These are phyloP conservation scores for Thunnus thynnus DNA, from an alignment of 2,113 vertebrate genomes.

Conservation along the genomic window DNA sequence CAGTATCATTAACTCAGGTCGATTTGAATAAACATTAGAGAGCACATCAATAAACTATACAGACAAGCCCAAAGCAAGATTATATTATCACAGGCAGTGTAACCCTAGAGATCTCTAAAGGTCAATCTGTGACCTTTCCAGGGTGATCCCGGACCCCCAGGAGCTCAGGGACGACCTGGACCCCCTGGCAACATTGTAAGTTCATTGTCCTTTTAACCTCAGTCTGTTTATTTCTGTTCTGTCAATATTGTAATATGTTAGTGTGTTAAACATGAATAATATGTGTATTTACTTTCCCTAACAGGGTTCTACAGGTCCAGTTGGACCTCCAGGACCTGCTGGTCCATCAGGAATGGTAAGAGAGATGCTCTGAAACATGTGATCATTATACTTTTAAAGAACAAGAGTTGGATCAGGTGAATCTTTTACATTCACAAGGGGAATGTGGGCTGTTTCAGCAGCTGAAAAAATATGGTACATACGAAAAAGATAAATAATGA, in stretches of 20 bases:
- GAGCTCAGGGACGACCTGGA: slow-evolving; percentile 91
- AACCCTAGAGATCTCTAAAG: not conserved
- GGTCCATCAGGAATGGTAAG: slow-evolving; percentile 91
- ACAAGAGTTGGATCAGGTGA: not conserved
- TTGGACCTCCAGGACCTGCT: slow-evolving; percentile 90
- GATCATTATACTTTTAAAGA: not conserved
- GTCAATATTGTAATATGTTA: not conserved
- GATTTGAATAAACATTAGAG: not conserved
- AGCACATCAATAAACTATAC: not conserved
- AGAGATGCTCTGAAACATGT: slow-evolving; percentile 25
- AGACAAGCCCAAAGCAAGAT: not conserved
- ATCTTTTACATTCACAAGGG: not conserved
- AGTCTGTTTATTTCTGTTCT: not conserved
- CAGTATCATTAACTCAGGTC: not conserved
- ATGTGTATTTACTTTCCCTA: slow-evolving; percentile 29
- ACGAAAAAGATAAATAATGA: not conserved
- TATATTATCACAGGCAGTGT: not conserved
- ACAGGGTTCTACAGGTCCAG: slow-evolving; percentile 89
- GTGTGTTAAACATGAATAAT: not conserved
- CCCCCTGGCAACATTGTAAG: slow-evolving; percentile 91
- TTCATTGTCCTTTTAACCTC: slow-evolving; percentile 34
- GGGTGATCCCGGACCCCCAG: slow-evolving; percentile 94
- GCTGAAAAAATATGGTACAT: not conserved
- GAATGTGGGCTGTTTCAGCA: not conserved
- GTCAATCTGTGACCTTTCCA: slow-evolving; percentile 70